Evolutionary conservation across 2,888 invertebrate species (phyloP).

Genomic region (Drosophila mercatorum): DNA sequence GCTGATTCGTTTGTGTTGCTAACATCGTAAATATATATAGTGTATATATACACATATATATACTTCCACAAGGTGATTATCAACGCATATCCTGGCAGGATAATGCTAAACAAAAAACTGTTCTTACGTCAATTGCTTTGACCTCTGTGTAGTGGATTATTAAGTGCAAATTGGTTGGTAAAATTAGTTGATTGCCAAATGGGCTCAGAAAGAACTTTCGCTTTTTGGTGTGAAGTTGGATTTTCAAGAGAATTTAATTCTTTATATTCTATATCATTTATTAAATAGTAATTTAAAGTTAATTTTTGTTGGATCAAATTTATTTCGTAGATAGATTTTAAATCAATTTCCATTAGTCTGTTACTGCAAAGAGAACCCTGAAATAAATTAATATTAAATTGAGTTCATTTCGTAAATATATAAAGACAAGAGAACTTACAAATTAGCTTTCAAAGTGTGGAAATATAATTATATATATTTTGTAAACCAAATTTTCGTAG

Average conservation of each 20-base stretch:
- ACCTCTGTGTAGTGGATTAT: slow-evolving; percentile 34
- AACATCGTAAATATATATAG: slow-evolving; percentile 2
- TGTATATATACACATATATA: slow-evolving; percentile 9
- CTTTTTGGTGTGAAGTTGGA: not conserved
- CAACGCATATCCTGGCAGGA: slow-evolving; percentile 44
- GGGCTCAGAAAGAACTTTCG: too few relatives aligned
- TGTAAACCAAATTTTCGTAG: too few relatives aligned
- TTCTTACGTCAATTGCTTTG: slow-evolving; percentile 3
- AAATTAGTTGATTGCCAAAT: not conserved
- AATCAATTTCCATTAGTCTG: too few relatives aligned
- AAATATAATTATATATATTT: too few relatives aligned
- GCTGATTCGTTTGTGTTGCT: slow-evolving; percentile 35
- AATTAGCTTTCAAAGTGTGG: too few relatives aligned
- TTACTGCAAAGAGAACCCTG: too few relatives aligned
- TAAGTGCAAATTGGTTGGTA: not conserved
- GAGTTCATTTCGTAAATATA: too few relatives aligned
- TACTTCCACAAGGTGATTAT: slow-evolving; percentile 45
- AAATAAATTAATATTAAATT: too few relatives aligned
- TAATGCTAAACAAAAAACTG: slow-evolving; percentile 22
- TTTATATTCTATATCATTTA: not conserved
- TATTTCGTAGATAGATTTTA: too few relatives aligned
- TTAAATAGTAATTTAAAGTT: not conserved
- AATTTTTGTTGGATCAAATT: too few relatives aligned
- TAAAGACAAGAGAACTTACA: too few relatives aligned
- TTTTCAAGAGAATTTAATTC: too few relatives aligned